phyloP scores from a whole-genome alignment of 1,140 invertebrate genomes.

The Caerostris extrusa region DNA sequence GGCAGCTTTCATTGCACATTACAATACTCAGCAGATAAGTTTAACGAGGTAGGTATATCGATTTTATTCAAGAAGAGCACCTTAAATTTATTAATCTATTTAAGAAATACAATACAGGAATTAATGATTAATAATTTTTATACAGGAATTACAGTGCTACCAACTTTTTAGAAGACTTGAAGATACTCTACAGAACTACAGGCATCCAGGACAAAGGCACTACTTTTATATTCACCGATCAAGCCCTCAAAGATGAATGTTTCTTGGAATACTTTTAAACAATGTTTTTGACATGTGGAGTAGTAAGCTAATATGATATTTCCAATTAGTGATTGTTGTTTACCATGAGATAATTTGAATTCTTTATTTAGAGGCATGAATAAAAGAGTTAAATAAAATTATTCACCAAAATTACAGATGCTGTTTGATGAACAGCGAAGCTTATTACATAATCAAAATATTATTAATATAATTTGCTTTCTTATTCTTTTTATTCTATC shows the following conservation, averaged over 20 bases:
- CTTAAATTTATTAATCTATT: no score
- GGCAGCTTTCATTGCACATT: slow-evolving; percentile 97
- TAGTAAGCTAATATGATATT: slow-evolving; percentile 79
- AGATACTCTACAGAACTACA: slow-evolving; percentile 94
- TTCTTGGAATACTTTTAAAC: slow-evolving; percentile 98
- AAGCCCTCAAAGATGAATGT: slow-evolving; percentile 98
- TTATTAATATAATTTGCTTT: no score
- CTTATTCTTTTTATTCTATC: no score
- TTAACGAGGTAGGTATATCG: slow-evolving; percentile 87
- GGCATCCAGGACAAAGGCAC: slow-evolving; percentile 98
- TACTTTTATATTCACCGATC: slow-evolving; percentile 97
- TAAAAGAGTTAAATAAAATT: no score
- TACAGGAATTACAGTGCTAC: slow-evolving; percentile 94
- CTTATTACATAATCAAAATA: no score
- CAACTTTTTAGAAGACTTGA: slow-evolving; percentile 97
- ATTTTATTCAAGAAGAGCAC: neutral
- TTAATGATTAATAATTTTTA: neutral
- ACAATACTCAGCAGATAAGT: slow-evolving; percentile 97
- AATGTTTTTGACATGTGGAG: slow-evolving; percentile 96
- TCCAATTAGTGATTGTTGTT: neutral
- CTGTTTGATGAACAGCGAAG: no score
- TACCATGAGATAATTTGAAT: no score
- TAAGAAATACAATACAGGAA: no score
- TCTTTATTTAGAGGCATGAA: no score
- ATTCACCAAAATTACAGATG: no score